Percentiles rank a stretch among this genome's conserved stretches.
Conservation (phyloP, 2,113 vertebrate species). For the Dascyllus trimaculatus region DNA sequence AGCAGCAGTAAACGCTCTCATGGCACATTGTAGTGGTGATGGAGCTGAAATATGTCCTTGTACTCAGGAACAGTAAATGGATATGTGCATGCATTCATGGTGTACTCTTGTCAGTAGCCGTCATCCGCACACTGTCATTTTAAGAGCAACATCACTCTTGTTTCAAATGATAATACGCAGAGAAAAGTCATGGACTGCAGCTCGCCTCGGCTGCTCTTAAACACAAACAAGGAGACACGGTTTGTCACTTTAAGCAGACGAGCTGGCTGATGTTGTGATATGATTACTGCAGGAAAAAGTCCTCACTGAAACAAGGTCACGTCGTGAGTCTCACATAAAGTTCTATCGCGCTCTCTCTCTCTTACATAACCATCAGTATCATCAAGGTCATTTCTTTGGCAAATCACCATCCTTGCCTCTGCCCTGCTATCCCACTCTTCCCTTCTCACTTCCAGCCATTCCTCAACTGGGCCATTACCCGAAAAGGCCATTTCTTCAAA, state of each 20-base stretch:
- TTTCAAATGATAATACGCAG: constrained; percentile 8
- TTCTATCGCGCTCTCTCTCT: constrained; percentile 2
- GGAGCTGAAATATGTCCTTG: constrained; percentile 4
- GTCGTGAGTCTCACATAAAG: not conserved
- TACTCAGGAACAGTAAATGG: not conserved
- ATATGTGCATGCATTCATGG: not conserved
- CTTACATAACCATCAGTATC: constrained; percentile 27
- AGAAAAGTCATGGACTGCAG: constrained; percentile 5
- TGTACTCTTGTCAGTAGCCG: not conserved
- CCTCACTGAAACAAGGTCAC: constrained; percentile 27
- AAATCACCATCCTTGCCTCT: constrained; percentile 35
- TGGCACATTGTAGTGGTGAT: not conserved
- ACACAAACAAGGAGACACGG: not conserved
- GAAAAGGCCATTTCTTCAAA: constrained; percentile 62
- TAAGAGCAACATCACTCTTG: constrained; percentile 3
- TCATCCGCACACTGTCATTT: not conserved
- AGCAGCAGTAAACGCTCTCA: not conserved
- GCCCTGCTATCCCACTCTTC: constrained; percentile 12
- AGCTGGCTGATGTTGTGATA: constrained; percentile 10
- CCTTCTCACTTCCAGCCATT: constrained; percentile 37
- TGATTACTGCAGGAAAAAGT: constrained; percentile 13
- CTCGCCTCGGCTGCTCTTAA: not conserved
- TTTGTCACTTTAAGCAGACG: constrained; percentile 20
- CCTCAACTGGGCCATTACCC: constrained; percentile 64
- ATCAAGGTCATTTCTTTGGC: constrained; percentile 51